phyloP scores from a whole-genome alignment of 53 echinoderm and acorn worm genomes.

The Zoroaster sp. region DNA sequence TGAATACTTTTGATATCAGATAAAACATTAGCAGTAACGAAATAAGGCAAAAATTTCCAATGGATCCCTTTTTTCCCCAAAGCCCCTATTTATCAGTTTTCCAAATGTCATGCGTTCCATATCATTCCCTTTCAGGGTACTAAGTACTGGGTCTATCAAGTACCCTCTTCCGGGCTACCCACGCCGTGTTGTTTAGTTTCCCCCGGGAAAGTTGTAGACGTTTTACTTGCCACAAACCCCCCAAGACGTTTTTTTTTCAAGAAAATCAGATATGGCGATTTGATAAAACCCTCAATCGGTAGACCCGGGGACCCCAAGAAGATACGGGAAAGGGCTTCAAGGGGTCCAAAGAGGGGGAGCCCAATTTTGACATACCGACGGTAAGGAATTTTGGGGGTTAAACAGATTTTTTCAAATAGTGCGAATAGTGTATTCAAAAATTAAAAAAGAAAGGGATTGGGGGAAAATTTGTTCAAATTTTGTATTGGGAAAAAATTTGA shows the following conservation, averaged over 20 bases:
- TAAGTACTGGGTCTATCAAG: constrained; percentile 84
- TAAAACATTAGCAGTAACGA: too few relatives aligned
- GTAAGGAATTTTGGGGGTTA: constrained; percentile 44
- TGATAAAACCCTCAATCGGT: constrained; percentile 55
- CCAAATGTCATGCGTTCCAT: too few relatives aligned
- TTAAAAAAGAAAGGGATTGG: too few relatives aligned
- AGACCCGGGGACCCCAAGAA: constrained; percentile 80
- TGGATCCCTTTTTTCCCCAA: too few relatives aligned
- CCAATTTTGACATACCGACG: constrained; percentile 55
- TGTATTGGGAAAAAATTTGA: too few relatives aligned
- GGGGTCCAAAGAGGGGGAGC: constrained; percentile 55
- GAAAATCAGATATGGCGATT: constrained; percentile 72
- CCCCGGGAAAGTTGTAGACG: constrained; percentile 70
- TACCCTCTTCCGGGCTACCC: constrained; percentile 73
- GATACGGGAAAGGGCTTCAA: constrained; percentile 65
- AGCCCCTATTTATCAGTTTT: too few relatives aligned
- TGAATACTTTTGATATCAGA: too few relatives aligned
- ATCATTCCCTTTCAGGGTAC: too few relatives aligned
- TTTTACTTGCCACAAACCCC: constrained; percentile 55
- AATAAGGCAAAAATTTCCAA: too few relatives aligned
- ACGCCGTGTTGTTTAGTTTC: constrained; percentile 68
- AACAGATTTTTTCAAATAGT: too few relatives aligned
- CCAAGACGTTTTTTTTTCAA: constrained; percentile 87
- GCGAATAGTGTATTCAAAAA: too few relatives aligned
- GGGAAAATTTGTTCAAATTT: too few relatives aligned